A percentile compares a stretch with the other conserved stretches of the same genome.
phyloP scores from a whole-genome alignment of 2,113 vertebrate genomes.

The Dicentrarchus labrax region DNA sequence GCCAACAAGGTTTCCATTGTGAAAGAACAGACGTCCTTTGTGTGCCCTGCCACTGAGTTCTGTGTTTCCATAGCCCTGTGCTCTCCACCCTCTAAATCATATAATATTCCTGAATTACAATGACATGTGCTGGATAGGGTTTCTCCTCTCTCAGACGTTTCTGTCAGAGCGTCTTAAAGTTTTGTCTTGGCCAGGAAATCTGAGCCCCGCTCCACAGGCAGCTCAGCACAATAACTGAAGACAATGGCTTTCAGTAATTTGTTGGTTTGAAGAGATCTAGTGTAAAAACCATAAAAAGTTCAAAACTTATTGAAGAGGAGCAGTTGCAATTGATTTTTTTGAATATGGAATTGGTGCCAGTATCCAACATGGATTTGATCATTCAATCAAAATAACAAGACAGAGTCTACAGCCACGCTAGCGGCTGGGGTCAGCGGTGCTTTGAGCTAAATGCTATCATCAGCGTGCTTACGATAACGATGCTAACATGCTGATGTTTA shows the following conservation, averaged over 20 bases:
- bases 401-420: neutral
- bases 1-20: constrained; percentile 81
- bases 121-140: constrained; percentile 78
- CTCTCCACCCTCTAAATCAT: constrained; percentile 77
- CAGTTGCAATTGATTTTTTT: constrained; percentile 17
- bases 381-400: neutral
- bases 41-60: constrained; percentile 52
- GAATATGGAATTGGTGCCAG: neutral
- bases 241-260: constrained; percentile 67
- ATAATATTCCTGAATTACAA: constrained; percentile 79
- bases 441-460: neutral
- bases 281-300: constrained; percentile 42
- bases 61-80: constrained; percentile 71
- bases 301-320: constrained; percentile 20
- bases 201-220: constrained; percentile 55
- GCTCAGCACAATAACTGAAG: constrained; percentile 46
- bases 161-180: constrained; percentile 79
- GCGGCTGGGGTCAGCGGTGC: neutral
- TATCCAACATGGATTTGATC: constrained; percentile 4
- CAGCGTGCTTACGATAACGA: neutral
- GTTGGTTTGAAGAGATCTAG: constrained; percentile 44
- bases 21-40: constrained; percentile 80
- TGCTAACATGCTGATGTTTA: neutral
- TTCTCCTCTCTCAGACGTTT: constrained; percentile 75
- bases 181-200: constrained; percentile 71